Base-by-base conservation (phyloP, 1,140 invertebrate genomes). In the Idris sp. region DNA sequence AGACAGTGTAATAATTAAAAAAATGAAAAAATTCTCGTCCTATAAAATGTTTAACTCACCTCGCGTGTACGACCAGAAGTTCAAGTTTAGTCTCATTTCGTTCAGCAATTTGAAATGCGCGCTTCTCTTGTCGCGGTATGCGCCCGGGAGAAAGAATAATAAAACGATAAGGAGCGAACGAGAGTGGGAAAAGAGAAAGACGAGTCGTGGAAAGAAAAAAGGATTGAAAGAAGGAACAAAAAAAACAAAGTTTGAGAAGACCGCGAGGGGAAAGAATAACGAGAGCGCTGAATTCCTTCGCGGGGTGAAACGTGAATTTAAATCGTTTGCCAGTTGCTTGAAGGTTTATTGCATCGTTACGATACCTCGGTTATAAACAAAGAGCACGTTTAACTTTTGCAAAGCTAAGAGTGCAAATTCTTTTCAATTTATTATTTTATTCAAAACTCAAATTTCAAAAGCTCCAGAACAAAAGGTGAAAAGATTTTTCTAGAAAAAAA, bases 311-410 rank as follows among this genome's bases (percentile, higher is more conserved):
- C 53, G 64, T 54, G 73, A 69, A 58, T 69, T 61, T 62, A 56
- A 61, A 74, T 74, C 49, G 62, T 58, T 68, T 61, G 48, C 53
- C 25, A 61, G 56, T 62, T 49, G 62, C 71, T 68, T 49, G 35
- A 26, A 59, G 62, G 54, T 74, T 74, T 74, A 74, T 74, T 68
- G 61, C 71, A 11, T 68, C 71, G 71, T 74, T 74, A 56, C 62
- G 40, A 62, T 62, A 48, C 25, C 54, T 41, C 30, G 68, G 51
- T 43, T 64, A 43, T 53, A 67, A 67, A 71, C 67, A 58, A 61
- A 54, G 48, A 33, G 18, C 31, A 19, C 41, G 51, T 48, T 25
- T 28, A 18, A 49, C 18, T 28, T 14, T 53, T 25, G 48, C 40
- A 38, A 62, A 68, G 4, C n/a, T n/a, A n/a, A n/a, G n/a, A n/a